These are phyloP conservation scores for Erebia ligea DNA, from an alignment of 2,888 invertebrate species.

Conservation along the genomic window DNA sequence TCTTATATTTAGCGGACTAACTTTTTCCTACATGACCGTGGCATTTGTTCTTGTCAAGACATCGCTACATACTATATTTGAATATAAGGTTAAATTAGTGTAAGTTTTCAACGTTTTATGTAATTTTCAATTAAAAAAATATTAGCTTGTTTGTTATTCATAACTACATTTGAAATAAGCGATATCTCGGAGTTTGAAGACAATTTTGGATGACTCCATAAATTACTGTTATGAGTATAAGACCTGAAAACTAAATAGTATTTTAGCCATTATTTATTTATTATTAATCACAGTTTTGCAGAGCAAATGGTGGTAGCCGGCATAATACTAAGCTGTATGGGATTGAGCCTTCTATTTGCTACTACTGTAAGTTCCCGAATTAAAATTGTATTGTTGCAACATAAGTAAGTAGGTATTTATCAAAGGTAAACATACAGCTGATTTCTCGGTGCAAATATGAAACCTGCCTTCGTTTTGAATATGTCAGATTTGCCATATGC, in stretches of 20 bases:
- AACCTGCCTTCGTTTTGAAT: no score
- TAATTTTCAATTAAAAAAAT: no score
- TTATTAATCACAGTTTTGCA: constrained; percentile 55
- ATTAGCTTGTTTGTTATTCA: no score
- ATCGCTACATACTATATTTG: constrained; percentile 72
- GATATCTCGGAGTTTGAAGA: no score
- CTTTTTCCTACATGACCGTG: constrained; percentile 63
- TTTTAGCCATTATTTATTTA: neutral
- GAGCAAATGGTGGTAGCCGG: constrained; percentile 64
- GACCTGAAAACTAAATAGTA: neutral
- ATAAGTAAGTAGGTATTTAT: neutral
- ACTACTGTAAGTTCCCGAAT: constrained; percentile 56
- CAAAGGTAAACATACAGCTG: no score
- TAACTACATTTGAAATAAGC: no score
- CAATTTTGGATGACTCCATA: no score
- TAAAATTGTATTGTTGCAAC: neutral
- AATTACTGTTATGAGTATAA: no score
- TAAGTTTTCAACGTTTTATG: constrained; percentile 51
- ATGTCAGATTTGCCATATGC: no score
- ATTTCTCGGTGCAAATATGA: no score
- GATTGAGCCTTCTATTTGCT: constrained; percentile 59
- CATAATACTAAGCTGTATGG: constrained; percentile 60
- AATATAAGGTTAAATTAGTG: constrained; percentile 73
- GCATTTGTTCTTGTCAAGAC: constrained; percentile 66
- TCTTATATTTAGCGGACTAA: constrained; percentile 65